These are phyloP conservation scores for Hypena proboscidalis DNA, from an alignment of 2,888 invertebrate genomes.

Conservation along the genomic window DNA sequence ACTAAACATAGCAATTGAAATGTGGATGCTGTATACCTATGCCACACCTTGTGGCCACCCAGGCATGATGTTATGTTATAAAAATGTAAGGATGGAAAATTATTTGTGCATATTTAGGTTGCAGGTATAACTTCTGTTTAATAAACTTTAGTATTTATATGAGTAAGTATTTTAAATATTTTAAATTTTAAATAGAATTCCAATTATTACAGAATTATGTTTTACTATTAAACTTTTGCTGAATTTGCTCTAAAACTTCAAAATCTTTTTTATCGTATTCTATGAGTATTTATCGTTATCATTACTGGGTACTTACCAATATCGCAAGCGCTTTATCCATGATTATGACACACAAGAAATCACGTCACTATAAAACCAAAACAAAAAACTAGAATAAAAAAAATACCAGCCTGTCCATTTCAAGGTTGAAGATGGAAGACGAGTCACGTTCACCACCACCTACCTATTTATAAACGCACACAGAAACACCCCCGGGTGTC, in stretches of 20 bases:
- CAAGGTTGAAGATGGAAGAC: constrained; percentile 78
- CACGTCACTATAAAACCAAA: constrained; percentile 46
- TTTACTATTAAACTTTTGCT: too few relatives aligned
- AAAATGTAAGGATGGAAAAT: too few relatives aligned
- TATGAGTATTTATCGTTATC: neutral
- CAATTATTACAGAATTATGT: too few relatives aligned
- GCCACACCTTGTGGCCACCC: too few relatives aligned
- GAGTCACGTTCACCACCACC: constrained; percentile 61
- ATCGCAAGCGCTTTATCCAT: constrained; percentile 67
- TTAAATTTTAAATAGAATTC: neutral
- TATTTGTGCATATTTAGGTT: too few relatives aligned
- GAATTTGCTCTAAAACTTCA: too few relatives aligned
- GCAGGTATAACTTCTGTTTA: too few relatives aligned
- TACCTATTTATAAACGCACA: constrained; percentile 81
- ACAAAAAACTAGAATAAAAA: constrained; percentile 34
- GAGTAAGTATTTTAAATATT: neutral
- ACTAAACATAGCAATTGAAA: too few relatives aligned
- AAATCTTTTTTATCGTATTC: neutral
- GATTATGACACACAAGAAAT: constrained; percentile 47
- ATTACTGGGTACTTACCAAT: constrained; percentile 69
- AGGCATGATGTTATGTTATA: too few relatives aligned
- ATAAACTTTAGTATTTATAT: neutral
- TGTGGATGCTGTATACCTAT: too few relatives aligned
- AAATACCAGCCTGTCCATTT: constrained; percentile 64
- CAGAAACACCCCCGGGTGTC: constrained; percentile 51